Percentiles rank a stretch among this genome's conserved stretches.
phyloP scores from a whole-genome alignment of 2,113 vertebrate genomes.

The Saccopteryx bilineata region DNA sequence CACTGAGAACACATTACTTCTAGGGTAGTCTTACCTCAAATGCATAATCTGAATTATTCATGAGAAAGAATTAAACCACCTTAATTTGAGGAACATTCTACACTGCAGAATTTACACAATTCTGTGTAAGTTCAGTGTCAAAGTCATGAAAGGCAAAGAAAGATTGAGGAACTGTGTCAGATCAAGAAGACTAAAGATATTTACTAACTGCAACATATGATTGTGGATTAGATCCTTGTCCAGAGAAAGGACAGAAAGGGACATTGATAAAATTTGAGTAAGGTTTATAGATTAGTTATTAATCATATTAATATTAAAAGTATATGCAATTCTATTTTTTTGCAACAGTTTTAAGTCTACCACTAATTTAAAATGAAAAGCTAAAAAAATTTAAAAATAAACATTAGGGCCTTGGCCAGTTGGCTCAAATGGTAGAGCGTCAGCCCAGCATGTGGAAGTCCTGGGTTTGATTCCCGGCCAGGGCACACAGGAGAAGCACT shows the following conservation, averaged over 20 bases:
- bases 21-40: neutral
- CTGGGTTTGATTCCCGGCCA: too few relatives aligned
- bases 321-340: slow-evolving; percentile 25
- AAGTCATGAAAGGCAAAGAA: slow-evolving; percentile 10
- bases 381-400: neutral
- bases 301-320: neutral
- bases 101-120: neutral
- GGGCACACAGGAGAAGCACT: too few relatives aligned
- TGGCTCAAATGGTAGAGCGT: too few relatives aligned
- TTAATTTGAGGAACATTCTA: neutral
- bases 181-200: neutral
- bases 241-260: neutral
- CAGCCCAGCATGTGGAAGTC: too few relatives aligned
- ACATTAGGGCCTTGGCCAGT: too few relatives aligned
- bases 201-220: neutral
- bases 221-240: neutral
- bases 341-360: slow-evolving; percentile 49
- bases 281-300: slow-evolving; percentile 7
- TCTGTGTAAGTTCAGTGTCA: neutral
- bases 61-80: neutral
- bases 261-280: neutral
- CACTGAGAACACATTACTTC: neutral
- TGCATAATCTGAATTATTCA: slow-evolving; percentile 22
- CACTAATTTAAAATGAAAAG: slow-evolving; percentile 60
- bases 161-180: neutral